Percentiles rank a stretch among this genome's conserved stretches.
Evolutionary conservation across 2,113 vertebrate genomes (phyloP).

Genomic region (Hemicordylus capensis): DNA sequence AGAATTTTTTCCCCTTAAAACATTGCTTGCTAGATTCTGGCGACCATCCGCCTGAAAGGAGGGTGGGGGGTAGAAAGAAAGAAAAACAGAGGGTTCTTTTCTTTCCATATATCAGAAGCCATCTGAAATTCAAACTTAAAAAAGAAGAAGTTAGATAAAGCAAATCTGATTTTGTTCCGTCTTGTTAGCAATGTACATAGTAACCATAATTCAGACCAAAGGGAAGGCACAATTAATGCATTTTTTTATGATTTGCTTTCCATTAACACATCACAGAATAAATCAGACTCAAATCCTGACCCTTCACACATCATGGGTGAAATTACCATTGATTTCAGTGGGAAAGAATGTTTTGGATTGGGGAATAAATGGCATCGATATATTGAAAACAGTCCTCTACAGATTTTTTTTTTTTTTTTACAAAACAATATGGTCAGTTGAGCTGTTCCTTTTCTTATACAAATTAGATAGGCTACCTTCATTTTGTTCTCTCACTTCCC

Average conservation of each 20-base stretch:
- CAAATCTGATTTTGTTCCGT: constrained; percentile 22
- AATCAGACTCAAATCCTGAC: constrained; percentile 61
- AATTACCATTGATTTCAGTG: not conserved
- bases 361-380: constrained; percentile 61
- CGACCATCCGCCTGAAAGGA: constrained; percentile 54
- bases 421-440: constrained; percentile 45
- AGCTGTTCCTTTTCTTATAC: constrained; percentile 47
- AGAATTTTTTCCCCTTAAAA: constrained; percentile 72
- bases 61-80: too few species aligned
- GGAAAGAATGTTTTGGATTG: not conserved
- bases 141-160: not conserved
- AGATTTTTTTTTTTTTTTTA: constrained; percentile 39
- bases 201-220: constrained; percentile 18
- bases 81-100: constrained; percentile 42
- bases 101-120: constrained; percentile 5
- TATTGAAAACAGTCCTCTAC: constrained; percentile 50
- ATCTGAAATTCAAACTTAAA: constrained; percentile 43
- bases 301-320: not conserved
- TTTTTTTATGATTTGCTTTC: constrained; percentile 55
- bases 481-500: constrained; percentile 50
- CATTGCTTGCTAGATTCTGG: constrained; percentile 66
- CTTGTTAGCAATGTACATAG: constrained; percentile 41
- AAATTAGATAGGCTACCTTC: constrained; percentile 52
- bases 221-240: constrained; percentile 13
- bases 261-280: constrained; percentile 65